A percentile compares a stretch with the other conserved stretches of the same genome.
Evolutionary conservation across 2,888 invertebrate species (phyloP).

Genomic region (Mantis religiosa): DNA sequence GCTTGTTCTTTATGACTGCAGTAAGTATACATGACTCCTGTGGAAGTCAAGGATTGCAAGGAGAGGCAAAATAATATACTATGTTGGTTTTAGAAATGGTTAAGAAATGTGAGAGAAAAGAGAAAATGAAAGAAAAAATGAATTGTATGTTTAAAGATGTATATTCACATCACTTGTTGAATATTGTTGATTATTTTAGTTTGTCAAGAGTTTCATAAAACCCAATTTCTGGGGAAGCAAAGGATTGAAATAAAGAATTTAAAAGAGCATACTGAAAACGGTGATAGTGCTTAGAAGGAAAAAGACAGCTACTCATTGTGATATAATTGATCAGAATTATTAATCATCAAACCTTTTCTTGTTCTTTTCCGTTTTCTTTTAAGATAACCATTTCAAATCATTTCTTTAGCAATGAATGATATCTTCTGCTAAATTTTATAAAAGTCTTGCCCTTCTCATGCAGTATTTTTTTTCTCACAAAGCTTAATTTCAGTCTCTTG

Average conservation of each 20-base stretch:
- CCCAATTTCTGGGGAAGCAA: not conserved
- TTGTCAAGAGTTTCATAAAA: not conserved
- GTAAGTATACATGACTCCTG: conserved; percentile 12
- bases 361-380: conserved; percentile 2
- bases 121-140: not conserved
- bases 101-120: not conserved
- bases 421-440: not conserved
- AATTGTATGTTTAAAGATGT: conserved; percentile 11
- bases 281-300: not conserved
- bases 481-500: not conserved
- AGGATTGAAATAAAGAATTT: not conserved
- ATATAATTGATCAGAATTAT: conserved; percentile 20
- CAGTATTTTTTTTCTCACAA: not conserved
- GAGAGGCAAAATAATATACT: not conserved
- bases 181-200: conserved; percentile 10
- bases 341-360: conserved; percentile 1
- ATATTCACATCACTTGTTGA: conserved; percentile 12
- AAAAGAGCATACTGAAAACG: not conserved
- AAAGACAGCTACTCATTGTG: conserved; percentile 7
- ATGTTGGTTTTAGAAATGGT: not conserved
- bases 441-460: not conserved
- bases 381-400: not conserved
- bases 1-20: not conserved
- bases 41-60: not conserved
- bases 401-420: not conserved